These are phyloP conservation scores for Schrankia costaestrigalis DNA, from an alignment of 2,888 invertebrate species.

Conservation along the genomic window DNA sequence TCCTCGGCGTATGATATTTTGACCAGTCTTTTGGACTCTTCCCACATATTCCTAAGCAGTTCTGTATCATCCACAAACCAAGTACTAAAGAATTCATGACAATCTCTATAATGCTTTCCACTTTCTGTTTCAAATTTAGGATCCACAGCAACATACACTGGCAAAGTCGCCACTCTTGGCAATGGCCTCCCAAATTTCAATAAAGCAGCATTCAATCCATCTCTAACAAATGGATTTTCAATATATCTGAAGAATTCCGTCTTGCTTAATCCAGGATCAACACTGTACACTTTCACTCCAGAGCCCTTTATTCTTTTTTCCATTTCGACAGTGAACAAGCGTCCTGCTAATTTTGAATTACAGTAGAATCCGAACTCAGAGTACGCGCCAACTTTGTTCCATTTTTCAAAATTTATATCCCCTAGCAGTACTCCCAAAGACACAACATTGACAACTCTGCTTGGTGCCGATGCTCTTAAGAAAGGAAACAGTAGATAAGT, in stretches of 20 bases:
- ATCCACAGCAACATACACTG: slow-evolving; percentile 55
- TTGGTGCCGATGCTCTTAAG: slow-evolving; percentile 52
- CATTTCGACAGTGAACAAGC: slow-evolving; percentile 77
- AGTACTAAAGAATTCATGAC: slow-evolving; percentile 54
- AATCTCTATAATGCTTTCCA: slow-evolving; percentile 61
- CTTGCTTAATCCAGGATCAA: slow-evolving; percentile 91
- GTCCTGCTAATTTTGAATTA: slow-evolving; percentile 56
- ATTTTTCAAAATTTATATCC: slow-evolving; percentile 84
- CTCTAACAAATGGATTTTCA: slow-evolving; percentile 32
- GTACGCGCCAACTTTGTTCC: slow-evolving; percentile 85
- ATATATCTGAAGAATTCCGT: slow-evolving; percentile 86
- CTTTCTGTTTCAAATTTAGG: slow-evolving; percentile 43
- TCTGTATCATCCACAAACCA: slow-evolving; percentile 61
- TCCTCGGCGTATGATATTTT: slow-evolving; percentile 47
- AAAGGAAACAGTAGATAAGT: slow-evolving; percentile 57
- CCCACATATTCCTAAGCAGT: slow-evolving; percentile 47
- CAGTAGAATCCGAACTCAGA: slow-evolving; percentile 81
- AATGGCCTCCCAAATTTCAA: slow-evolving; percentile 43
- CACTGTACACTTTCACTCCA: slow-evolving; percentile 87
- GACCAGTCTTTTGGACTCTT: slow-evolving; percentile 49
- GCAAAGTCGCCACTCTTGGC: slow-evolving; percentile 47
- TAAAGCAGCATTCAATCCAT: slow-evolving; percentile 39
- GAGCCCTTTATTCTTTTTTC: slow-evolving; percentile 48
- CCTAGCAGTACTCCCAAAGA: slow-evolving; percentile 84
- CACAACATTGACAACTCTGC: slow-evolving; percentile 55